Evolutionary conservation across 2,888 invertebrate genomes (phyloP).

Genomic region (Lypha dubia): DNA sequence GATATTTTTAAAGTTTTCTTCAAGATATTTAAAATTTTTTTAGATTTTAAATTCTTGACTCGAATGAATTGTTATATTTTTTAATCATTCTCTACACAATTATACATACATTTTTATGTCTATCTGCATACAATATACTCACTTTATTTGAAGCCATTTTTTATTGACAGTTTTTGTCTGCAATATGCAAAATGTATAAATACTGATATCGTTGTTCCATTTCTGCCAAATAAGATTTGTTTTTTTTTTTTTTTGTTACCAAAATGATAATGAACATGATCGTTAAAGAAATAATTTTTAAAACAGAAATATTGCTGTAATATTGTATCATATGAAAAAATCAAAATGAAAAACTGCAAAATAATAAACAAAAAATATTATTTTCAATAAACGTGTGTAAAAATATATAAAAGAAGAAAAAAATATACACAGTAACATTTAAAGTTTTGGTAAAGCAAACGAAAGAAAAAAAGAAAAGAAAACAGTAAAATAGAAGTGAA

Average conservation of each 20-base stretch:
- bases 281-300: constrained; percentile 38
- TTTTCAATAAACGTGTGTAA: constrained; percentile 3
- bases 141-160: not conserved
- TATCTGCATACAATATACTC: too few relatives aligned
- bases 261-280: constrained; percentile 69
- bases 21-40: too few relatives aligned
- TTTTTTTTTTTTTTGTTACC: too few relatives aligned
- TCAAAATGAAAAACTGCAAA: not conserved
- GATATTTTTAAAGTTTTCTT: too few relatives aligned
- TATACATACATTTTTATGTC: too few relatives aligned
- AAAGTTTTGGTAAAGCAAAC: not conserved
- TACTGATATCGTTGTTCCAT: constrained; percentile 36
- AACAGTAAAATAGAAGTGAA: constrained; percentile 29
- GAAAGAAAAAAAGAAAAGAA: too few relatives aligned
- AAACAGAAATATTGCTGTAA: constrained; percentile 8
- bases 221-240: constrained; percentile 44
- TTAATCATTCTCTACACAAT: too few relatives aligned
- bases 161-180: not conserved
- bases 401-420: not conserved
- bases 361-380: not conserved
- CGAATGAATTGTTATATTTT: too few relatives aligned
- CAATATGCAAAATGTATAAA: constrained; percentile 2
- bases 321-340: constrained; percentile 44
- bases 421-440: constrained; percentile 3
- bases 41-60: too few relatives aligned